Evolutionary conservation across 37 sponge, comb jelly and placozoan species (phyloP).

Genomic region (Theonella swinhoei): DNA sequence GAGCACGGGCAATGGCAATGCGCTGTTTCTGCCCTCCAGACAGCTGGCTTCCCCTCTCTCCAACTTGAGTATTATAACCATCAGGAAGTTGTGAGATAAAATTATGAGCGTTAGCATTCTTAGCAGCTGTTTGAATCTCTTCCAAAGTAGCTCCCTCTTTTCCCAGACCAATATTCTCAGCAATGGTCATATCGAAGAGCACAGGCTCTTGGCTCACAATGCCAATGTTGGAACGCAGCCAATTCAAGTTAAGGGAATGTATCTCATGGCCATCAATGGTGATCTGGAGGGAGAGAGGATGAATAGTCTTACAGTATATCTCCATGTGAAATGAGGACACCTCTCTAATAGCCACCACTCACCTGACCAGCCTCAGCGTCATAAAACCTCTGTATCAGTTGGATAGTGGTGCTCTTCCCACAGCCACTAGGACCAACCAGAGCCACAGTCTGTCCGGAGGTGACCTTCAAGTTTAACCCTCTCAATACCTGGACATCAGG

Average conservation of each 20-base stretch:
- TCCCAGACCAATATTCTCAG: constrained; percentile 94
- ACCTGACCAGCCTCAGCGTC: constrained; percentile 80
- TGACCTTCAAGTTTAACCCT: constrained; percentile 66
- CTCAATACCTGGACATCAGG: constrained; percentile 67
- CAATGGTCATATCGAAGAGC: constrained; percentile 90
- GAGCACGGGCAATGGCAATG: constrained; percentile 92
- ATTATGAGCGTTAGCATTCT: constrained; percentile 86
- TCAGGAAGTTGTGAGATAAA: constrained; percentile 86
- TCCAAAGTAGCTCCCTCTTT: constrained; percentile 71
- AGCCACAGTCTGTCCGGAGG: constrained; percentile 81
- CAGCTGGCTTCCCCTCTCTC: constrained; percentile 88
- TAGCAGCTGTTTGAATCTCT: constrained; percentile 80
- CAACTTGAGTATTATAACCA: constrained; percentile 81
- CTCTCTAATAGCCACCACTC: neutral
- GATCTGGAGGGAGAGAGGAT: constrained; percentile 28
- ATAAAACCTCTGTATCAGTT: constrained; percentile 88
- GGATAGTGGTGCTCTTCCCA: constrained; percentile 92
- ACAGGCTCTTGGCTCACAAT: constrained; percentile 97
- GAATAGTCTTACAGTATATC: neutral
- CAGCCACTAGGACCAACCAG: constrained; percentile 96
- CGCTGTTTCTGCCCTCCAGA: constrained; percentile 96
- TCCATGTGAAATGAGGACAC: neutral
- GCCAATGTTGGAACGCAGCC: constrained; percentile 88
- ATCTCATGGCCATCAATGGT: constrained; percentile 80
- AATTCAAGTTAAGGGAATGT: constrained; percentile 72